Base-by-base conservation (phyloP, 2,888 invertebrate genomes). In the Busseola fusca region DNA sequence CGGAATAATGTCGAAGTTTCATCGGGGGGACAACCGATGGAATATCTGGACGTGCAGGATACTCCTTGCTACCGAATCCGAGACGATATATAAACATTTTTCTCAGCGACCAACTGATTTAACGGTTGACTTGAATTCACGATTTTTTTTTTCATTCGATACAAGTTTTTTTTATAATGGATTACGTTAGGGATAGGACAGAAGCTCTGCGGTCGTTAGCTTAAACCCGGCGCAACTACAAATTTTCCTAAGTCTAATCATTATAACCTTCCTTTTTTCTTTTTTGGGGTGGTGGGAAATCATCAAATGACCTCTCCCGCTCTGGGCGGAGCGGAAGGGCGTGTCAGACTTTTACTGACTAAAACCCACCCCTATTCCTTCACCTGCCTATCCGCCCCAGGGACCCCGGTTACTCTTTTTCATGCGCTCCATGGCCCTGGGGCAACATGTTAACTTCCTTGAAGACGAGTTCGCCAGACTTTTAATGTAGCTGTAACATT, bases 1-100 rank as follows among this genome's bases (percentile, higher is more conserved):
- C 69, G 65, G n/a, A 68, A 72, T 72, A 74, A 79, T 64, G 75
- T 71, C 59, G 57, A 78, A 83, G 59, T 82, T 82, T 69, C 69
- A 68, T 74, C 56, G 67, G 56, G 64, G 69, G 60, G 69, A 74
- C 73, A 74, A 56, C 59, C 70, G 62, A 75, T 64, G 72, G 59
- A 74, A 84, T 73, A 72, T 76, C 74, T 76, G 82, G 57, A 81
- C 73, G 82, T 78, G 78, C 62, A 42, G 60, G 69, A 81, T 73
- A 81, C 71, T 64, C 69, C 21, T 34, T 25, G 37, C 48, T 63
- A 27, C 69, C 65, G 25, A 74, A 72, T 76, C 58, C 37, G 48
- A 72, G 45, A 69, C 70, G 63, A 65, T 69, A 72, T 77, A 84
- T 77, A 83, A 80, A 83, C 74, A 77, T 66, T 83, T 84, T 82